Evolutionary conservation across 2,113 vertebrate species (phyloP).

Genomic region (Hyla sarda): DNA sequence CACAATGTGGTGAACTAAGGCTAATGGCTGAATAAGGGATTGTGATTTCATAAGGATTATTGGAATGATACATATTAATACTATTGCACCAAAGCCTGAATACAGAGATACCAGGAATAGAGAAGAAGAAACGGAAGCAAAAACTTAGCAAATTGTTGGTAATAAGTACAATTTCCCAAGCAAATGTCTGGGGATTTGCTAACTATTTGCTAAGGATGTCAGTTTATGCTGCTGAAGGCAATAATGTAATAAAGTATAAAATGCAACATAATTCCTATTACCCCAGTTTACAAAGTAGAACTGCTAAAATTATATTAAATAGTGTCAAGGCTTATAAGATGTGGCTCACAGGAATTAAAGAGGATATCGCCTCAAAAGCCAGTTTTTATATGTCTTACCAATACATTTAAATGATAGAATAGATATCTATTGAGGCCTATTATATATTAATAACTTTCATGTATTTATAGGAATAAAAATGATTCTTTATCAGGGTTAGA

Average conservation of each 20-base stretch:
- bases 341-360: neutral
- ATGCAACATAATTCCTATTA: neutral
- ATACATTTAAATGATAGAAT: neutral
- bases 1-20: conserved; percentile 45
- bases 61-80: conserved; percentile 48
- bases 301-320: neutral
- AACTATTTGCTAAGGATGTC: neutral
- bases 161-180: neutral
- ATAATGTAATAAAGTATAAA: conserved; percentile 1
- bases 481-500: neutral
- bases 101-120: conserved; percentile 9
- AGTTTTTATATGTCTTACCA: neutral
- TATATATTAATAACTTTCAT: neutral
- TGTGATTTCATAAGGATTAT: conserved; percentile 42
- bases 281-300: neutral
- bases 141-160: neutral
- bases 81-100: neutral
- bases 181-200: conserved; percentile 30
- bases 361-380: neutral
- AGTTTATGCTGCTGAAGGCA: neutral
- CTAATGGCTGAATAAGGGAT: conserved; percentile 46
- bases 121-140: neutral
- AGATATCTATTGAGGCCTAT: neutral
- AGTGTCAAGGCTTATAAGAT: neutral
- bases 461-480: neutral